A percentile compares a stretch with the other conserved stretches of the same genome.
Evolutionary conservation across 2,888 invertebrate species (phyloP).

Genomic region (Drosophila affinis): DNA sequence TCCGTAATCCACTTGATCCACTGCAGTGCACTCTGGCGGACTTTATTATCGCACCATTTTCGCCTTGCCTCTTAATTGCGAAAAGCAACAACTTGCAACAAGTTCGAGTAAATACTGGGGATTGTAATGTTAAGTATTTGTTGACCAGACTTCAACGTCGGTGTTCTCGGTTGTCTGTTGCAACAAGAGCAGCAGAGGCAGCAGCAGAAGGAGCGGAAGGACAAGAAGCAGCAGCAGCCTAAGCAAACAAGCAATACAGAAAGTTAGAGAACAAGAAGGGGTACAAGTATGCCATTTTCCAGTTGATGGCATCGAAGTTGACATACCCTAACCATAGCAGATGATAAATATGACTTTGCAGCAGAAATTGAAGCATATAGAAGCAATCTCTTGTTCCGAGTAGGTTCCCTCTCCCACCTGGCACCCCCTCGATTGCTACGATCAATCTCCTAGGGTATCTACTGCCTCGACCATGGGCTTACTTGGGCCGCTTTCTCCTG

Average conservation of each 20-base stretch:
- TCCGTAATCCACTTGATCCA: not conserved
- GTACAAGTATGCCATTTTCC: slow-evolving; percentile 24
- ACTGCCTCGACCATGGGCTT: not conserved
- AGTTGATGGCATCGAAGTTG: not conserved
- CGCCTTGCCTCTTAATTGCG: slow-evolving; percentile 54
- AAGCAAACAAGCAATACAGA: slow-evolving; percentile 43
- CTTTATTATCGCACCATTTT: not conserved
- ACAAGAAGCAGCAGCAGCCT: slow-evolving; percentile 51
- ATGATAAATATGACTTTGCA: not conserved
- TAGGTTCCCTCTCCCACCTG: too few species aligned
- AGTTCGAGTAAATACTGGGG: slow-evolving; percentile 56
- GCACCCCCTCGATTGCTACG: not conserved
- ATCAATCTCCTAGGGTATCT: not conserved
- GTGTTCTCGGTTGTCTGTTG: slow-evolving; percentile 30
- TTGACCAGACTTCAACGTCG: slow-evolving; percentile 52
- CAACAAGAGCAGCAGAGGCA: slow-evolving; percentile 35
- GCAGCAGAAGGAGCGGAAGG: slow-evolving; percentile 46
- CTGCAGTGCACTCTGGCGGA: not conserved
- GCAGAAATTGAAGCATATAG: not conserved
- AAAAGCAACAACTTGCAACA: slow-evolving; percentile 67
- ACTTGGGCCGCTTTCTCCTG: not conserved
- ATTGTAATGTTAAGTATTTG: slow-evolving; percentile 65
- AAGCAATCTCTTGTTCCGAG: too few species aligned
- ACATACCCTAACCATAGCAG: not conserved
- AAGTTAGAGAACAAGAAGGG: slow-evolving; percentile 62